A percentile compares a stretch with the other conserved stretches of the same genome.
Evolutionary conservation across 2,888 invertebrate genomes (phyloP).

Genomic region (Machimus rusticus): DNA sequence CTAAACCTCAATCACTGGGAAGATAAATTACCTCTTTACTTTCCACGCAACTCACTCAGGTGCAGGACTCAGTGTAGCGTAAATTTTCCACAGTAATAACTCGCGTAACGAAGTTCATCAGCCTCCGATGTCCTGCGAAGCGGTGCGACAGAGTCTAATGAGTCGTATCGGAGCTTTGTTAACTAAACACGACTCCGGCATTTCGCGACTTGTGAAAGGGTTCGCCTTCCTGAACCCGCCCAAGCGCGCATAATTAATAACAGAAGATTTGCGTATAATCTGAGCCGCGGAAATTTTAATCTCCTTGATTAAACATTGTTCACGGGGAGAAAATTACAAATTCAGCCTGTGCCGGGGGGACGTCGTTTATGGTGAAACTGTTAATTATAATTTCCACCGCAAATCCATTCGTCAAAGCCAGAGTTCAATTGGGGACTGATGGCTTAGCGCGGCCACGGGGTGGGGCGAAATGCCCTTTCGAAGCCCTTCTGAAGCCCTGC

Average conservation of each 20-base stretch:
- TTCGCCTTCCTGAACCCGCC: constrained; percentile 27
- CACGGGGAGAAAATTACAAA: constrained; percentile 38
- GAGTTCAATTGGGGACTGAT: constrained; percentile 37
- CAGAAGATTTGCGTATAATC: constrained; percentile 47
- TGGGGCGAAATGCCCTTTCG: neutral
- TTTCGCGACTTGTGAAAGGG: constrained; percentile 25
- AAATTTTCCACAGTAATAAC: constrained; percentile 43
- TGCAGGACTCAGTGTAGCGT: constrained; percentile 22
- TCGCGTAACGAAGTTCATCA: constrained; percentile 41
- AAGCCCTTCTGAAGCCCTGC: neutral
- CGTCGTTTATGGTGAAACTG: constrained; percentile 43
- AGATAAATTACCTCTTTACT: constrained; percentile 39
- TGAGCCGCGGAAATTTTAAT: constrained; percentile 47
- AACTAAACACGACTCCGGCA: constrained; percentile 34
- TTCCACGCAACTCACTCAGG: constrained; percentile 19
- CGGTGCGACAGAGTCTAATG: constrained; percentile 36
- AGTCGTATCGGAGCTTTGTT: constrained; percentile 38
- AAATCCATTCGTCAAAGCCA: constrained; percentile 45
- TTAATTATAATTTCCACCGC: constrained; percentile 47
- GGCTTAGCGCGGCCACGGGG: neutral
- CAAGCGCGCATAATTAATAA: constrained; percentile 48
- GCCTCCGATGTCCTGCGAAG: neutral
- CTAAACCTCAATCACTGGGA: neutral
- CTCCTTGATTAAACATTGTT: constrained; percentile 48
- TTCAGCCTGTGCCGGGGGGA: neutral